phyloP scores from a whole-genome alignment of 2,888 invertebrate genomes.

The Sinhomidia bicolor region DNA sequence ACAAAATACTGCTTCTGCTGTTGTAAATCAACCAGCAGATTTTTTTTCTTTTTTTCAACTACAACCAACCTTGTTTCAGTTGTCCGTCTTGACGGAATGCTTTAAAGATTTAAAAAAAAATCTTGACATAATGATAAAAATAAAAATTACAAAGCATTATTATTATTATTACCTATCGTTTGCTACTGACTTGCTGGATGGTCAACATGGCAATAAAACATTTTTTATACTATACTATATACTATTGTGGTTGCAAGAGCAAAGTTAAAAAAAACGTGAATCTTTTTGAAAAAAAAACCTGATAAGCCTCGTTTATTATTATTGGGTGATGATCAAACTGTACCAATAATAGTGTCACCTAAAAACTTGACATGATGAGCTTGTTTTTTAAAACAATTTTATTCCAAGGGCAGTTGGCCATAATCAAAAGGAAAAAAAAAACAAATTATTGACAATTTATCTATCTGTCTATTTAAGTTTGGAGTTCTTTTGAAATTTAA shows the following conservation, averaged over 20 bases:
- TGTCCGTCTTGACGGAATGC: no score
- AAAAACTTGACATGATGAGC: no score
- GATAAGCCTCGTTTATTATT: neutral
- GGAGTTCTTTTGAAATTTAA: no score
- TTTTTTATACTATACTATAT: no score
- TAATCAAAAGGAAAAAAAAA: no score
- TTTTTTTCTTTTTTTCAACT: neutral
- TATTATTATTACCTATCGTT: neutral
- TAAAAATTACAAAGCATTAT: neutral
- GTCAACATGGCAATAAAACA: neutral
- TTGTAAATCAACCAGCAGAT: no score
- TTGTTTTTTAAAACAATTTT: neutral
- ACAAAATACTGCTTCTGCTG: neutral
- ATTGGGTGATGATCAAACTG: neutral
- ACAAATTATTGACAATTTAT: no score
- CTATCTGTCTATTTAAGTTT: no score
- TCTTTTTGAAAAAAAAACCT: neutral
- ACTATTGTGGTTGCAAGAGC: neutral
- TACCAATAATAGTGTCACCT: no score
- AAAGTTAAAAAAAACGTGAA: neutral
- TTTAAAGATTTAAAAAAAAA: no score
- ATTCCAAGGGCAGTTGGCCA: neutral
- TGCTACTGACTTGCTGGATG: neutral
- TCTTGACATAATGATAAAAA: neutral
- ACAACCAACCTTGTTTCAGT: no score